Evolutionary conservation across 2,797 vertebrate genomes (phyloP).

Genomic region (Labeo calbasu): DNA sequence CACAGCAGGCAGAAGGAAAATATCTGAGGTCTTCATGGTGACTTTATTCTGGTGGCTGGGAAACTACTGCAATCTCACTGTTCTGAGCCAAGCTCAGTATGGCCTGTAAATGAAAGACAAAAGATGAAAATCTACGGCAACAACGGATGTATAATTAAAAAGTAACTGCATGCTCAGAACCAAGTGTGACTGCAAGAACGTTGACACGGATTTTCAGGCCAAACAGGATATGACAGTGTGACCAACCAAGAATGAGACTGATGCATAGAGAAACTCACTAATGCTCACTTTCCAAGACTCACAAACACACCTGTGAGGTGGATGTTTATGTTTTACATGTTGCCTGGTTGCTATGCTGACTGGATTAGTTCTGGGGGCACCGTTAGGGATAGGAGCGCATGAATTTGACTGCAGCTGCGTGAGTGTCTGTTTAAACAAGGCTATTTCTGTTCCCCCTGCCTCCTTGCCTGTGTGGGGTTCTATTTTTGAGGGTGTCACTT

Average conservation of each 20-base stretch:
- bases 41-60: constrained; percentile 46
- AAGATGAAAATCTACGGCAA: not conserved
- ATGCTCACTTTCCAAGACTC: constrained; percentile 65
- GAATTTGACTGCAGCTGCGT: constrained; percentile 64
- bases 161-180: not conserved
- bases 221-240: not conserved
- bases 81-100: constrained; percentile 43
- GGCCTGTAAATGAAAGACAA: constrained; percentile 48
- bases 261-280: constrained; percentile 5
- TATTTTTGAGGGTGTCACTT: constrained; percentile 53
- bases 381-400: constrained; percentile 57
- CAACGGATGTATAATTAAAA: not conserved
- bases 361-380: constrained; percentile 65
- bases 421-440: constrained; percentile 43
- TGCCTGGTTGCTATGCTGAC: constrained; percentile 65
- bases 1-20: constrained; percentile 62
- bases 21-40: constrained; percentile 68
- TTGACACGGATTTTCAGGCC: not conserved
- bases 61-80: constrained; percentile 21
- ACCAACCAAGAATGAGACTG: not conserved
- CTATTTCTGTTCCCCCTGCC: constrained; percentile 61
- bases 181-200: not conserved
- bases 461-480: constrained; percentile 49
- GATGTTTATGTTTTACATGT: constrained; percentile 63
- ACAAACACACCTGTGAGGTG: constrained; percentile 57